These are phyloP conservation scores for Zoanthus sansibaricus DNA, from an alignment of 92 coral and sea anemone species.

Conservation along the genomic window DNA sequence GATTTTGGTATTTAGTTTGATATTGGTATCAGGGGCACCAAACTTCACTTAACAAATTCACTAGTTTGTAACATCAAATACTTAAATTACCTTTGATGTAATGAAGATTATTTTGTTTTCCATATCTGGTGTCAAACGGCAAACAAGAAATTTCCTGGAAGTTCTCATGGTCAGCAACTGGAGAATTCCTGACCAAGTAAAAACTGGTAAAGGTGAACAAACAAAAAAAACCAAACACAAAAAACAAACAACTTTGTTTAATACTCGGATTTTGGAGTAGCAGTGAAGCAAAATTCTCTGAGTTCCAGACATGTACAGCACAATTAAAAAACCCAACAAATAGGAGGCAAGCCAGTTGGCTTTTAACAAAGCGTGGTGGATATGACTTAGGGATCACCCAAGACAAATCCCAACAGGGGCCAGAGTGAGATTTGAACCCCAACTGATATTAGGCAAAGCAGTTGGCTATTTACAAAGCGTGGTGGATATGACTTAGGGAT, in stretches of 20 bases:
- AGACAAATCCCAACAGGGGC: too few species aligned
- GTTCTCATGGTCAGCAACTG: conserved; percentile 89
- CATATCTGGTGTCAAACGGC: conserved; percentile 97
- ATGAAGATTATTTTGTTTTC: conserved; percentile 93
- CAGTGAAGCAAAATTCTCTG: too few species aligned
- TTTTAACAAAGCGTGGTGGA: too few species aligned
- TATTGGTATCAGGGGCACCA: too few species aligned
- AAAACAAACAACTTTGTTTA: not conserved
- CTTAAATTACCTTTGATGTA: conserved; percentile 81
- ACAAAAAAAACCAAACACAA: not conserved
- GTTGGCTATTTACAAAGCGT: too few species aligned
- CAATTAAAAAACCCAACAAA: not conserved
- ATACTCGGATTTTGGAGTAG: too few species aligned
- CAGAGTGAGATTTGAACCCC: too few species aligned
- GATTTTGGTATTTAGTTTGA: too few species aligned
- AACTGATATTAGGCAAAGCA: too few species aligned
- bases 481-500: too few species aligned
- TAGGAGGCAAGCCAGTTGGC: too few species aligned
- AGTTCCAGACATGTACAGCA: not conserved
- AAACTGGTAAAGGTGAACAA: not conserved
- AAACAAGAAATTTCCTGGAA: conserved; percentile 89
- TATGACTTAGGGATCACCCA: too few species aligned
- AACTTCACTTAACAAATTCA: not conserved
- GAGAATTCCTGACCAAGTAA: conserved; percentile 61
- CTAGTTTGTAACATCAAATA: not conserved